Conservation (phyloP, 2,888 invertebrate genomes). For the Nomada ferruginata region DNA sequence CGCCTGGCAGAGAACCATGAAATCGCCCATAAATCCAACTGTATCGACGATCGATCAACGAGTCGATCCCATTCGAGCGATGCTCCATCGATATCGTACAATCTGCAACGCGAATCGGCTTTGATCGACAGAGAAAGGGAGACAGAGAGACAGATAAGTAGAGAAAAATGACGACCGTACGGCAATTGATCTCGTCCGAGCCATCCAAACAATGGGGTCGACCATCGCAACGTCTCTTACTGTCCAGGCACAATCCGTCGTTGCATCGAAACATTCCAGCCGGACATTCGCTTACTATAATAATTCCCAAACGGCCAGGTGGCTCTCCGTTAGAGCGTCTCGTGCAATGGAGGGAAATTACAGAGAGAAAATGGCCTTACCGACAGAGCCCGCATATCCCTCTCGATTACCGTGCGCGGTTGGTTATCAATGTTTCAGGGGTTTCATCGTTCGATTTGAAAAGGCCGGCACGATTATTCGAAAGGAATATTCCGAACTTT, state of each 20-base stretch:
- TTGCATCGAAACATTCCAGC: conserved; percentile 85
- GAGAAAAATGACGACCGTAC: conserved; percentile 77
- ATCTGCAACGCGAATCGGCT: conserved; percentile 16
- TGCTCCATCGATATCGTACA: background rate
- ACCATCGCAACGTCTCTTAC: conserved; percentile 86
- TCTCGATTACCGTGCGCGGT: background rate
- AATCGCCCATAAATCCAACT: background rate
- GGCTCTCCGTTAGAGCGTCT: conserved; percentile 44
- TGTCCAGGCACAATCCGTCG: conserved; percentile 86
- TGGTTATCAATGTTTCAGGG: background rate
- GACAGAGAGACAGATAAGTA: conserved; percentile 31
- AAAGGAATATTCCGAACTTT: background rate
- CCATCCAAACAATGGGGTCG: conserved; percentile 86
- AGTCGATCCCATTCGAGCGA: background rate
- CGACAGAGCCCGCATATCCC: conserved; percentile 20
- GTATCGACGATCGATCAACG: conserved; percentile 13
- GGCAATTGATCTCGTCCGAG: conserved; percentile 88
- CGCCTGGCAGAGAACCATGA: background rate
- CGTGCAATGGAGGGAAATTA: conserved; percentile 33
- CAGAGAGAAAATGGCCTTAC: conserved; percentile 43
- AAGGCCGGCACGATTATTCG: too few species aligned
- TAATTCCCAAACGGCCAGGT: conserved; percentile 56
- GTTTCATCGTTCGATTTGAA: too few species aligned
- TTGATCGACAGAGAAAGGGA: conserved; percentile 3
- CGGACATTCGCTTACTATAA: conserved; percentile 78